Base-by-base conservation (phyloP, 2,888 invertebrate species). In the Polymixis lichenea region DNA sequence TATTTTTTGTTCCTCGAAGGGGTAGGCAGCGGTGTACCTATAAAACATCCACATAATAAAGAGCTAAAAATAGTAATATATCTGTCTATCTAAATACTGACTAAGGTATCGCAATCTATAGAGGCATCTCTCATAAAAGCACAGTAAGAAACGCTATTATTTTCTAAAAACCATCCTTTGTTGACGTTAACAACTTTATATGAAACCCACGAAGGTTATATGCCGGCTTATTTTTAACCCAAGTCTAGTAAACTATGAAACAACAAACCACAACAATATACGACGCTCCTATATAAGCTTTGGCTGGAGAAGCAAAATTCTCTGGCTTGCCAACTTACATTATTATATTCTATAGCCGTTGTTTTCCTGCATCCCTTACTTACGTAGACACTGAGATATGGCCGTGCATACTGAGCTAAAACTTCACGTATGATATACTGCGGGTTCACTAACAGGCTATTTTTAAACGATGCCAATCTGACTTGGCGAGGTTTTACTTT, bases 171-270 rank as follows among this genome's bases (percentile, higher is more conserved):
- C 9, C n/a, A n/a, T 22, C 43, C 1, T 32, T 32, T 22, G 55
- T 28, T 49, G 56, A 49, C 38, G 49, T 77, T 53, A 19, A 55
- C 46, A 80, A 80, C 58, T 64, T 80, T 74, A 64, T 32, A 58
- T 67, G 46, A 74, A 71, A 61, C n/a, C 51, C 11, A 60, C 55
- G 1, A 61, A 75, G 75, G 66, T 80, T 75, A 67, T 38, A 38
- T 78, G 11, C 87, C 87, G 22, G 89, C 77, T 82, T 91, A 93
- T 62, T 82, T 86, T 83, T 90, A 75, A 78, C 92, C 72, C 4
- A 92, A 66, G 72, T 64, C 58, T 74, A 69, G 71, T 87, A 88
- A 83, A 86, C 78, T 77, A 74, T 58, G 65, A 73, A 80, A 75
- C 71, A 74, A 69, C 71, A 83, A 83, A 58, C 65, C 70, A 73